Percentiles rank a stretch among this genome's conserved stretches.
These are phyloP conservation scores for Ceratoteleas bidentatus DNA, from an alignment of 1,140 invertebrate genomes.

Conservation along the genomic window DNA sequence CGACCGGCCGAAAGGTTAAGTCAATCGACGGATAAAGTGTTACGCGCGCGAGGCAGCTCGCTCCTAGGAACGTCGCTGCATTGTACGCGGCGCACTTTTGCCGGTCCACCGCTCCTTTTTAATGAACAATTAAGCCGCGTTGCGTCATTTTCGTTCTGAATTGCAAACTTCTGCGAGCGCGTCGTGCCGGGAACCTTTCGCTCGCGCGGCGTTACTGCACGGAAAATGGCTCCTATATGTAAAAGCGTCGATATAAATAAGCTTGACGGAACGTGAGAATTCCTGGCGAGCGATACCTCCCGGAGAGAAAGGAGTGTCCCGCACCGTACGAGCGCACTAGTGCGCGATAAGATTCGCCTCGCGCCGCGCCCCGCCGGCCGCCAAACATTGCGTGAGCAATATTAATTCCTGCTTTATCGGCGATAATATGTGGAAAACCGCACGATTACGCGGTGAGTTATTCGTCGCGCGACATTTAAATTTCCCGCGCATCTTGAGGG, in stretches of 20 bases:
- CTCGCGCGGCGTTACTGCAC: conserved; percentile 26
- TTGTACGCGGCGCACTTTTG: neutral
- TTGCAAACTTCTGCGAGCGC: conserved; percentile 26
- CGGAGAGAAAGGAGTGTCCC: conserved; percentile 68
- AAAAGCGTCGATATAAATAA: conserved; percentile 66
- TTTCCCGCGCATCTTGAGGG: conserved; percentile 45
- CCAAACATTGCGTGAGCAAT: conserved; percentile 62
- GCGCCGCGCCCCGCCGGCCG: conserved; percentile 34
- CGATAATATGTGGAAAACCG: conserved; percentile 47
- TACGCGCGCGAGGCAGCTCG: neutral
- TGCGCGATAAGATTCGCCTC: conserved; percentile 60
- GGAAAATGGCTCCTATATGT: conserved; percentile 60
- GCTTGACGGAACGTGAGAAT: conserved; percentile 68
- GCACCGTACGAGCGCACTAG: conserved; percentile 61
- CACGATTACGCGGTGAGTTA: conserved; percentile 53
- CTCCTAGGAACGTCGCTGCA: too few species aligned
- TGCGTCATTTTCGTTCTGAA: conserved; percentile 8
- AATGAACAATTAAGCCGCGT: conserved; percentile 22
- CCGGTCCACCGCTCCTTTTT: neutral
- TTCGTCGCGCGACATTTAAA: conserved; percentile 60
- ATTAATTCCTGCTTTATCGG: conserved; percentile 61
- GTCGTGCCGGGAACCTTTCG: conserved; percentile 35
- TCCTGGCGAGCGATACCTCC: conserved; percentile 61
- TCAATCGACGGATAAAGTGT: neutral
- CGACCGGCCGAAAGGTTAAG: conserved; percentile 13